phyloP scores from a whole-genome alignment of 2,888 invertebrate genomes.

The Ectemnius continuus region DNA sequence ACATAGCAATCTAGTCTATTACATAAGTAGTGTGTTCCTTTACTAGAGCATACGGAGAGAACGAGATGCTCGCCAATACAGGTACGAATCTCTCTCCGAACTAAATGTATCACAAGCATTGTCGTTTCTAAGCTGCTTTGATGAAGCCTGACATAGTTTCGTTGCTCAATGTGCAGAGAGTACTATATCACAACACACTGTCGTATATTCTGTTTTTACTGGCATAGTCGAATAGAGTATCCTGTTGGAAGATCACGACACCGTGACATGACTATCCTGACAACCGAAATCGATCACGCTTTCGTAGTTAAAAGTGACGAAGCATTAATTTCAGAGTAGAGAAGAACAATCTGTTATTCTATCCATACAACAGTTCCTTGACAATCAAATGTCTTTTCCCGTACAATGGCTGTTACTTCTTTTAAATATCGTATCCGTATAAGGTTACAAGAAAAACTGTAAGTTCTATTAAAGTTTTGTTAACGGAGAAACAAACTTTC shows the following conservation, averaged over 20 bases:
- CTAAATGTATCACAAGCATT: slow-evolving; percentile 2
- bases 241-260: slow-evolving; percentile 8
- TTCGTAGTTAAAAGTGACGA: background rate
- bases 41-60: background rate
- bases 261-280: slow-evolving; percentile 16
- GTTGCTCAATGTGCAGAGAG: slow-evolving; percentile 56
- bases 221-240: slow-evolving; percentile 56
- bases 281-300: background rate
- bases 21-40: slow-evolving; percentile 13
- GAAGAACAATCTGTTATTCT: background rate
- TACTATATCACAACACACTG: slow-evolving; percentile 32
- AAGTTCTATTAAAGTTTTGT: background rate
- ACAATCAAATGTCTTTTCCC: background rate
- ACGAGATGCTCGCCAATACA: slow-evolving; percentile 15
- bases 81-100: slow-evolving; percentile 10
- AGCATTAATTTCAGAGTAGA: background rate
- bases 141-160: slow-evolving; percentile 49
- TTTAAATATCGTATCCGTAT: background rate
- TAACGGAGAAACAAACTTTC: background rate
- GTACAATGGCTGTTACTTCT: too few relatives aligned
- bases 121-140: slow-evolving; percentile 11
- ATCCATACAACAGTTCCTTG: background rate
- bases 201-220: slow-evolving; percentile 58
- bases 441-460: background rate
- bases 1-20: slow-evolving; percentile 26